phyloP scores from a whole-genome alignment of 2,113 vertebrate species.

The Otis tarda region DNA sequence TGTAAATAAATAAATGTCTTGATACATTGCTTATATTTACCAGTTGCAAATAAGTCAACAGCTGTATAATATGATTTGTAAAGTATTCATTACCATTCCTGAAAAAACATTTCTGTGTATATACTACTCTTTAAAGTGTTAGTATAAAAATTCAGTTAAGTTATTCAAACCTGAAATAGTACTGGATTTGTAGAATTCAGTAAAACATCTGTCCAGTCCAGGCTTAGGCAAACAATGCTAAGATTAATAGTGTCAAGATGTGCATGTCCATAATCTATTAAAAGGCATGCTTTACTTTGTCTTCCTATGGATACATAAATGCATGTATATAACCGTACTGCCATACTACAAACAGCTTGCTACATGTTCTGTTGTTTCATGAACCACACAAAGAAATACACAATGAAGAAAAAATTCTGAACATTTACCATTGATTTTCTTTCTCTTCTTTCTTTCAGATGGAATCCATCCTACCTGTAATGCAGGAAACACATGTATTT shows the following conservation, averaged over 20 bases:
- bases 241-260: neutral
- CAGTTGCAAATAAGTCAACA: neutral
- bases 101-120: neutral
- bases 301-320: neutral
- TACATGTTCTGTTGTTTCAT: neutral
- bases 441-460: neutral
- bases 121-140: neutral
- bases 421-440: neutral
- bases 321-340: neutral
- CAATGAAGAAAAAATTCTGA: neutral
- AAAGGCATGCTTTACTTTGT: neutral
- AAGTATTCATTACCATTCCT: neutral
- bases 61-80: neutral
- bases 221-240: neutral
- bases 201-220: neutral
- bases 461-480: neutral
- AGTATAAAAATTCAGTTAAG: neutral
- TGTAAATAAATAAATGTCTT: neutral
- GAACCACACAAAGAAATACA: neutral
- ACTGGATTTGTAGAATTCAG: neutral
- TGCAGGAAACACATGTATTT: accelerated
- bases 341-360: neutral
- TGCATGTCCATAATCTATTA: neutral
- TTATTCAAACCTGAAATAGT: neutral
- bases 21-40: neutral